A percentile compares a stretch with the other conserved stretches of the same genome.
Conservation (phyloP, 2,113 vertebrate genomes). For the Entomyzon cyanotis region DNA sequence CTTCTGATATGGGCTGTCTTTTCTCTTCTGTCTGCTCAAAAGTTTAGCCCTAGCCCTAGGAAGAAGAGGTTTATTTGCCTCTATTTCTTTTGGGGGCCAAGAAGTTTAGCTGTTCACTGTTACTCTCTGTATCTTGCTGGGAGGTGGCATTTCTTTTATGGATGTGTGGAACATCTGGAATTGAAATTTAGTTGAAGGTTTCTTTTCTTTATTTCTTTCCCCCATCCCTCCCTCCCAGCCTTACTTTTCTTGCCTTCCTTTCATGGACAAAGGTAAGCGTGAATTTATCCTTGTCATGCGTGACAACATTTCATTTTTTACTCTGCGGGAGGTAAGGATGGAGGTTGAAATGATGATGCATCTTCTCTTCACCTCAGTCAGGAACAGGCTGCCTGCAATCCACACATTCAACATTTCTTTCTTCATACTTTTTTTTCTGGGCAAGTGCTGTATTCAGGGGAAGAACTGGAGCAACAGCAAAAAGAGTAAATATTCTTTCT, state of each 20-base stretch:
- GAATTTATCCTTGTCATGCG: conserved; percentile 5
- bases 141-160: conserved; percentile 21
- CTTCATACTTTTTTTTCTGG: not conserved
- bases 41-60: not conserved
- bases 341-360: conserved; percentile 7
- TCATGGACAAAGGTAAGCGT: conserved; percentile 15
- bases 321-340: not conserved
- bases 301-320: conserved; percentile 56
- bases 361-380: conserved; percentile 8
- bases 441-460: not conserved
- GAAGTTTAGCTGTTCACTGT: not conserved
- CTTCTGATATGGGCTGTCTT: not conserved
- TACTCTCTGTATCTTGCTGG: not conserved
- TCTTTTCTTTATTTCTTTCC: not conserved
- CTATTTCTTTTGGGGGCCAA: not conserved
- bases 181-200: conserved; percentile 30
- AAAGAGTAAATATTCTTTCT: not conserved
- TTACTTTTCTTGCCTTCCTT: conserved; percentile 46
- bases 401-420: conserved; percentile 21
- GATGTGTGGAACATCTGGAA: conserved; percentile 20
- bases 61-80: not conserved
- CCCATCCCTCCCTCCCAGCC: not conserved
- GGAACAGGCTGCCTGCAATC: conserved; percentile 13
- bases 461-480: not conserved
- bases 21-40: not conserved